Evolutionary conservation across 2,113 vertebrate species (phyloP).

Genomic region (Sinocyclocheilus rhinocerous): DNA sequence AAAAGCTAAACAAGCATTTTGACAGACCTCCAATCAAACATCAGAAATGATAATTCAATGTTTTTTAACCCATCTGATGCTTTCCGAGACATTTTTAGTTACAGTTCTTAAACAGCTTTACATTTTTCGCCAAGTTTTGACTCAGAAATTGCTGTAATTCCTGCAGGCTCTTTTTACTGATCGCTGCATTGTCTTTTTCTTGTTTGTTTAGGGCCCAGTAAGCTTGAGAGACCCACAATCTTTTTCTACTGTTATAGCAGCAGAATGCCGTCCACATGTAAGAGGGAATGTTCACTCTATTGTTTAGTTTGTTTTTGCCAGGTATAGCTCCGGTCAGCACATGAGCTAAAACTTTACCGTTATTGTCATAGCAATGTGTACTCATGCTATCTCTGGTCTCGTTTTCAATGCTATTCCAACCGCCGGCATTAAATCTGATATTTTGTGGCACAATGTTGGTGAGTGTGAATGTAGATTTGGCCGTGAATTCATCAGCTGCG

Average conservation of each 20-base stretch:
- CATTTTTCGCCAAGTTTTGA: accelerated
- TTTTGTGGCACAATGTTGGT: constrained; percentile 22
- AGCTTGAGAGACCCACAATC: not conserved
- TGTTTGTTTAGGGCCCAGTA: not conserved
- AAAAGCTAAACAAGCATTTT: not conserved
- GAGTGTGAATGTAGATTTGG: not conserved
- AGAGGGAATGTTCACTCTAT: constrained; percentile 9
- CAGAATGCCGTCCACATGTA: constrained; percentile 12
- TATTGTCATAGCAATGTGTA: not conserved
- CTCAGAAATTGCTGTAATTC: not conserved
- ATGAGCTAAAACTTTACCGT: not conserved
- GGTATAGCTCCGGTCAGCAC: constrained; percentile 23
- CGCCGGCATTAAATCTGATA: not conserved
- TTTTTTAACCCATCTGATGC: not conserved
- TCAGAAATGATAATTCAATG: not conserved
- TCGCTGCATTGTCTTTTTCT: accelerated
- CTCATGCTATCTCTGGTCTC: not conserved
- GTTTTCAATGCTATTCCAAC: not conserved
- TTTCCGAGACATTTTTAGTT: not conserved
- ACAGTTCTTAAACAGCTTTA: not conserved
- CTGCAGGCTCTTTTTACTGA: accelerated
- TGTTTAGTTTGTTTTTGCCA: not conserved
- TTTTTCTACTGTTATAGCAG: not conserved
- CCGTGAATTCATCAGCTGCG: not conserved
- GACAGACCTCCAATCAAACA: not conserved